These are phyloP conservation scores for Bombus cullumanus DNA, from an alignment of 1,140 invertebrate species.

Conservation along the genomic window DNA sequence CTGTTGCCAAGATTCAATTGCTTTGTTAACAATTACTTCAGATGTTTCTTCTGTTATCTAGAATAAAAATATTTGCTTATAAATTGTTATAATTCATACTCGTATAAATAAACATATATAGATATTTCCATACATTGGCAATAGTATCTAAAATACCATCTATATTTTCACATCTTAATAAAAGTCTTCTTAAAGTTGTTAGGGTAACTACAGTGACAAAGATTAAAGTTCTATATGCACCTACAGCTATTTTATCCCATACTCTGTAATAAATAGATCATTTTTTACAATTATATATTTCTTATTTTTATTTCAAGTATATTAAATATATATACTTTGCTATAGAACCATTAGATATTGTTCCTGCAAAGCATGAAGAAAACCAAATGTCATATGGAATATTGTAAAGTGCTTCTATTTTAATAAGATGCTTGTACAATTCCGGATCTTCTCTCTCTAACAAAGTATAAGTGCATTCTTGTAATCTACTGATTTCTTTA, in stretches of 20 bases:
- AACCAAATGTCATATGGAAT: constrained; percentile 90
- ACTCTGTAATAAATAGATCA: constrained; percentile 85
- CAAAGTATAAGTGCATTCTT: constrained; percentile 86
- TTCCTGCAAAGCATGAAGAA: constrained; percentile 90
- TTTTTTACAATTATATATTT: constrained; percentile 1
- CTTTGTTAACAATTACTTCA: constrained; percentile 90
- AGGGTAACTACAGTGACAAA: constrained; percentile 90
- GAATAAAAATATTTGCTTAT: constrained; percentile 66
- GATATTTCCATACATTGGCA: constrained; percentile 84
- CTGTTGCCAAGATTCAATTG: constrained; percentile 90
- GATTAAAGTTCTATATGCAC: constrained; percentile 91
- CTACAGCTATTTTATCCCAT: constrained; percentile 94
- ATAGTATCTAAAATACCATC: constrained; percentile 86
- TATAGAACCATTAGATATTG: constrained; percentile 90
- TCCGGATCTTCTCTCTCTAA: constrained; percentile 89
- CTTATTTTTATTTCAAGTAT: constrained; percentile 6
- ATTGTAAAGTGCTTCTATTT: constrained; percentile 83
- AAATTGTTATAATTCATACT: neutral
- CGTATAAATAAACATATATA: constrained; percentile 9
- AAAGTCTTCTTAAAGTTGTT: constrained; percentile 86
- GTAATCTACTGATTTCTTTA: constrained; percentile 85
- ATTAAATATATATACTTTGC: constrained; percentile 85
- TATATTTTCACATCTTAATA: constrained; percentile 85
- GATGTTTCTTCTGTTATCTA: constrained; percentile 90
- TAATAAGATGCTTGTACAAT: constrained; percentile 86